Evolutionary conservation across 1,140 invertebrate genomes (phyloP).

Genomic region (Anastrepha ludens): DNA sequence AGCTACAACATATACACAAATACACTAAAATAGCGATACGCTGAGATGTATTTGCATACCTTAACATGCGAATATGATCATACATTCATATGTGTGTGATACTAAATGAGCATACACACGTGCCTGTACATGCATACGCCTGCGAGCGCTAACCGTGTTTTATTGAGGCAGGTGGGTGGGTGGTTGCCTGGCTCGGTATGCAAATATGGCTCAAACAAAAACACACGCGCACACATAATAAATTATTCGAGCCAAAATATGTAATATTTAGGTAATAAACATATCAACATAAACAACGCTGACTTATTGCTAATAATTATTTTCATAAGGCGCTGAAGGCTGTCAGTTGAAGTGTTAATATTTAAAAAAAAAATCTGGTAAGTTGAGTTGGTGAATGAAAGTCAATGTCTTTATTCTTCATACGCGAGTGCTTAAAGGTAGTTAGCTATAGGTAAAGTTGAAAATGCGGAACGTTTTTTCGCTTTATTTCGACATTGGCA

Average conservation of each 20-base stretch:
- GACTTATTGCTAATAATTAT: slow-evolving; percentile 45
- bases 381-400: background rate
- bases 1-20: background rate
- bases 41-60: background rate
- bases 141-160: background rate
- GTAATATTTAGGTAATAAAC: slow-evolving; percentile 36
- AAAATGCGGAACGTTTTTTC: too few relatives aligned
- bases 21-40: background rate
- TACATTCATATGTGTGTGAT: too few relatives aligned
- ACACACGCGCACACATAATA: background rate
- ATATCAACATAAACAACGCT: slow-evolving; percentile 46
- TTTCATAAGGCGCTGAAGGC: slow-evolving; percentile 18
- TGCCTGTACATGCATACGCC: background rate
- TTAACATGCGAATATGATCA: background rate
- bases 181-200: background rate
- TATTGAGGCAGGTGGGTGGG: slow-evolving; percentile 23
- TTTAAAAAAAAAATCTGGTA: background rate
- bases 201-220: background rate
- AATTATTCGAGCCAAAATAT: slow-evolving; percentile 9
- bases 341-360: slow-evolving; percentile 47
- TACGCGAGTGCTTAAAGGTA: background rate
- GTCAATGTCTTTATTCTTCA: background rate
- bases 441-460: too few relatives aligned
- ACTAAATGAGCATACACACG: too few relatives aligned
- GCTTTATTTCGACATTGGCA: too few relatives aligned